phyloP scores from a whole-genome alignment of 2,888 invertebrate species.

The Pyrocoelia pectoralis region DNA sequence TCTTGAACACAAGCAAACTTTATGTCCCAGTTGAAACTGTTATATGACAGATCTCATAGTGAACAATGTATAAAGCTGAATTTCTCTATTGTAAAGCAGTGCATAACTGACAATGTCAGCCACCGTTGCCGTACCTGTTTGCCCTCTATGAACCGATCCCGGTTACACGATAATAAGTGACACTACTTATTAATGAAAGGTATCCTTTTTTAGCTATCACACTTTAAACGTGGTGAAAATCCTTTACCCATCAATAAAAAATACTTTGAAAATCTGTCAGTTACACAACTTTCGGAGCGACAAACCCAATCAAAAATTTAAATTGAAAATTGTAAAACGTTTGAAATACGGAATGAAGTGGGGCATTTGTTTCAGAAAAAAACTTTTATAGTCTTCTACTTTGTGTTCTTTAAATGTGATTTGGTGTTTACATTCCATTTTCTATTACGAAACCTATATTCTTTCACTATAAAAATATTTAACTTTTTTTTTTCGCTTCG shows the following conservation, averaged over 20 bases:
- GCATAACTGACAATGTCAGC: neutral
- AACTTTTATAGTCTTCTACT: slow-evolving; percentile 28
- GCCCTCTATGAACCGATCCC: neutral
- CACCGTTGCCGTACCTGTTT: neutral
- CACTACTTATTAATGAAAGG: neutral
- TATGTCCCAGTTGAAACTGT: neutral
- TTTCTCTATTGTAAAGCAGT: neutral
- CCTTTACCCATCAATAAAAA: neutral
- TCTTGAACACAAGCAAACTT: too few species aligned
- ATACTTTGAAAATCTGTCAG: slow-evolving; percentile 14
- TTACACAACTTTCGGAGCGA: slow-evolving; percentile 24
- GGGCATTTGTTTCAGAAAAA: slow-evolving; percentile 25
- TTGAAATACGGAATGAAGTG: slow-evolving; percentile 27
- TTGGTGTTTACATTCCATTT: slow-evolving; percentile 32
- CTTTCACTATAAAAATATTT: slow-evolving; percentile 25
- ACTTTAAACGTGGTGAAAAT: neutral
- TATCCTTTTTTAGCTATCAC: neutral
- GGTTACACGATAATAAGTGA: neutral
- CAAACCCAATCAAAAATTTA: slow-evolving; percentile 36
- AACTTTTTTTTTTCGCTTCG: slow-evolving; percentile 16
- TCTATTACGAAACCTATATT: slow-evolving; percentile 31
- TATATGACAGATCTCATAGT: neutral
- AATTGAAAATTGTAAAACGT: slow-evolving; percentile 34
- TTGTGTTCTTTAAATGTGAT: slow-evolving; percentile 33
- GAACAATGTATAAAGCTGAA: neutral